Conservation (phyloP, 2,113 vertebrate species). For the Xiphophorus maculatus region DNA sequence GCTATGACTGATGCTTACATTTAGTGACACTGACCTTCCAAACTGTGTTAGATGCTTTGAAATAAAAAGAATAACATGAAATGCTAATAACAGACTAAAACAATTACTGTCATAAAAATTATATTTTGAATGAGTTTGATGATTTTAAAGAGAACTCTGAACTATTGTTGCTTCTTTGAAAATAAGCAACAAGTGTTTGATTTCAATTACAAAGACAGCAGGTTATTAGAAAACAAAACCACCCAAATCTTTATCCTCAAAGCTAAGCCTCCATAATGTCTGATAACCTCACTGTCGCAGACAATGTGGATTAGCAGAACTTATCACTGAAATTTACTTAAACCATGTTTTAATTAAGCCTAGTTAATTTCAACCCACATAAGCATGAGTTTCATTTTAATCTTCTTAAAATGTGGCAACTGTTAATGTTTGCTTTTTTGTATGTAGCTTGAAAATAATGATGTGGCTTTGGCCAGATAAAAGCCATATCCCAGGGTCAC, state of each 20-base stretch:
- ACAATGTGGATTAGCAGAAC: not conserved
- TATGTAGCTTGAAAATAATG: constrained; percentile 6
- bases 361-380: not conserved
- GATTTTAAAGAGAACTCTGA: too few relatives aligned
- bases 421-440: constrained; percentile 13
- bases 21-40: not conserved
- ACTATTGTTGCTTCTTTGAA: too few relatives aligned
- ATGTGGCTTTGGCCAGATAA: constrained; percentile 28
- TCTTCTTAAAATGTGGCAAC: constrained; percentile 13
- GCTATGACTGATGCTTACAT: not conserved
- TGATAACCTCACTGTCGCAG: not conserved
- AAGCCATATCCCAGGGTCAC: constrained; percentile 20
- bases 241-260: not conserved
- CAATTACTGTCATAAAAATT: not conserved
- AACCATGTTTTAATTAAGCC: not conserved
- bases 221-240: not conserved
- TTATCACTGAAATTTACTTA: not conserved
- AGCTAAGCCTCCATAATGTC: not conserved
- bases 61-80: not conserved
- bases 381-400: not conserved
- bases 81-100: not conserved
- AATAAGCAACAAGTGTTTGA: too few relatives aligned
- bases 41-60: not conserved
- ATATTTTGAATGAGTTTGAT: too few relatives aligned
- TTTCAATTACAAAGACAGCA: not conserved